Conservation (phyloP, 2,888 invertebrate species). For the Eretmocerus hayati region DNA sequence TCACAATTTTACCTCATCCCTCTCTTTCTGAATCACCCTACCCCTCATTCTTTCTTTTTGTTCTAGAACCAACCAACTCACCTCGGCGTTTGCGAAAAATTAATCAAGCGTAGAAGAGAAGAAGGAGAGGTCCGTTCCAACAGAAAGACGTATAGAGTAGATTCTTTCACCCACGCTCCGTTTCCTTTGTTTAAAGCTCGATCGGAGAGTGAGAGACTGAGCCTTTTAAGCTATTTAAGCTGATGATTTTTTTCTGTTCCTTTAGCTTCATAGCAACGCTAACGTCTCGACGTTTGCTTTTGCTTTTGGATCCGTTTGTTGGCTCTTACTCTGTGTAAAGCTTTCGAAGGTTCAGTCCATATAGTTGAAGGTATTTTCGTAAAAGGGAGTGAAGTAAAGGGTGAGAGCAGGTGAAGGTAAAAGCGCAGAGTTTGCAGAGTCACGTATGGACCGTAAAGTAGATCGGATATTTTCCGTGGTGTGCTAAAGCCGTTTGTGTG, state of each 20-base stretch:
- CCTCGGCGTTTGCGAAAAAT: conserved; percentile 8
- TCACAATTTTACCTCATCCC: conserved; percentile 4
- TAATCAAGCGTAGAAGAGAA: conserved; percentile 9
- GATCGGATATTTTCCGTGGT: conserved; percentile 32
- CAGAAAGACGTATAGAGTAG: not conserved
- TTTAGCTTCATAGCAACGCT: conserved; percentile 1
- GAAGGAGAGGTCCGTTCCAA: not conserved
- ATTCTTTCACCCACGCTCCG: not conserved
- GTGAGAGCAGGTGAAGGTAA: too few relatives aligned
- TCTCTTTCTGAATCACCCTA: conserved; percentile 7
- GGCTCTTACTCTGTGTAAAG: too few relatives aligned
- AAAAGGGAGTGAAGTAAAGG: too few relatives aligned
- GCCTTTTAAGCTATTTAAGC: conserved; percentile 16
- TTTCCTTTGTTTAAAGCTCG: conserved; percentile 13
- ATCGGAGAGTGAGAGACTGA: conserved; percentile 9
- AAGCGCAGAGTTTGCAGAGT: too few relatives aligned
- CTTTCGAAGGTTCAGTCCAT: too few relatives aligned
- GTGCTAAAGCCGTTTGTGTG: too few relatives aligned
- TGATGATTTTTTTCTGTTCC: conserved; percentile 13
- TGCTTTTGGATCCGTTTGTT: too few relatives aligned
- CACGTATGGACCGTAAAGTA: conserved; percentile 41
- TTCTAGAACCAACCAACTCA: not conserved
- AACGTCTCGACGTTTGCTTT: too few relatives aligned
- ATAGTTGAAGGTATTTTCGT: too few relatives aligned
- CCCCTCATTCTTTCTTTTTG: conserved; percentile 2